Evolutionary conservation across 2,797 vertebrate species (phyloP), one percentile per base, ranked within the genome.

Genomic region (Acestrorhynchus altus): DNA sequence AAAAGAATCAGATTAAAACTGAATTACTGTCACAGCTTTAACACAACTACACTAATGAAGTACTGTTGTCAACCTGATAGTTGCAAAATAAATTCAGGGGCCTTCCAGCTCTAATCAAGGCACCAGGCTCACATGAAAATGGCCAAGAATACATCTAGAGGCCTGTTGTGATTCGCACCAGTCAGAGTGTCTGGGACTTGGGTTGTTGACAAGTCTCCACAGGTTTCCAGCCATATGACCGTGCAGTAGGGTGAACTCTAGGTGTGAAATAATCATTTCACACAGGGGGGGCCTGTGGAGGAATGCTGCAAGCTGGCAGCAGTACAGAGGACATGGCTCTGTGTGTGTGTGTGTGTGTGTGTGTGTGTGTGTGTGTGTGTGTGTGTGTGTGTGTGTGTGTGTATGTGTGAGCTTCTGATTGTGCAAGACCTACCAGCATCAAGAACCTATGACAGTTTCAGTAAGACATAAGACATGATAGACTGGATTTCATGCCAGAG

Each of bases 401-500:
- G 31, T 76, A 47, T 83, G 80, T 86, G 83, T 88, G 82, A 83
- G 70, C 57, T 59, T 74, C 63, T n/a, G 73, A 79, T 90, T 91
- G 87, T 74, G 81, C 76, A 92, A 92, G 78, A 51, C 61, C 31
- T 60, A 65, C 54, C 87, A 88, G 80, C 83, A 49, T 88, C 86
- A 87, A 78, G 76, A 83, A 71, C 64, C 72, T 78, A 69, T 86
- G 86, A 90, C 87, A 86, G 82, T 61, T 77, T 82, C 74, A 87
- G 89, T 91, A 87, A 88, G 84, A 82, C 74, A 47, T 90, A 44
- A 44, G 87, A 74, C 72, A 63, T n/a, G 60, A 91, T 84, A 76
- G 86, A 88, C 80, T 40, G 84, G 88, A 90, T 87, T 89, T 90
- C 80, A 88, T 20, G 88, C 89, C 86, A 87, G 71, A 60, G 89